Evolutionary conservation across 1,140 invertebrate genomes (phyloP).

Genomic region (Myzus persicae): DNA sequence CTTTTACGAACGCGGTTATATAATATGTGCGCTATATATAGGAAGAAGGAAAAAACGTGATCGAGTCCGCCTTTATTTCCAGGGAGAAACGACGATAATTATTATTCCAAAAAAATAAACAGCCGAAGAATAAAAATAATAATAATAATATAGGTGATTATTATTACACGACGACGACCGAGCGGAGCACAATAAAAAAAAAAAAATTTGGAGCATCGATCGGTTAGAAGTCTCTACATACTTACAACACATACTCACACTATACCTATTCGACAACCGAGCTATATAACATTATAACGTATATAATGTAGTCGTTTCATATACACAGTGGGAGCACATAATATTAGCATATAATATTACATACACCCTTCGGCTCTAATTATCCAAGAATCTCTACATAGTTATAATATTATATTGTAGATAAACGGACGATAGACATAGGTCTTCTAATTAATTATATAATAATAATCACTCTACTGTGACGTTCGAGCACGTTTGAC

Average conservation of each 20-base stretch:
- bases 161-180: slow-evolving; percentile 16
- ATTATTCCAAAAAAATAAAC: slow-evolving; percentile 41
- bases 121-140: neutral
- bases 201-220: slow-evolving; percentile 1
- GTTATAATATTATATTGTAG: neutral
- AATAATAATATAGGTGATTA: slow-evolving; percentile 41
- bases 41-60: slow-evolving; percentile 24
- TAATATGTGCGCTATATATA: neutral
- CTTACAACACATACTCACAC: neutral
- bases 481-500: neutral
- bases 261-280: neutral
- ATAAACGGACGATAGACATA: neutral
- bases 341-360: slow-evolving; percentile 7
- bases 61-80: slow-evolving; percentile 49
- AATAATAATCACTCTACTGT: neutral
- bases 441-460: slow-evolving; percentile 24
- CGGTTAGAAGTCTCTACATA: neutral
- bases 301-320: neutral
- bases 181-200: neutral
- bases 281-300: too few species aligned
- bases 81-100: slow-evolving; percentile 45
- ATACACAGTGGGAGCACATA: too few species aligned
- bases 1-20: neutral
- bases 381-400: slow-evolving; percentile 14
- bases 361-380: slow-evolving; percentile 16